Base-by-base conservation (phyloP, 2,113 vertebrate genomes). In the Nerophis lumbriciformis region DNA sequence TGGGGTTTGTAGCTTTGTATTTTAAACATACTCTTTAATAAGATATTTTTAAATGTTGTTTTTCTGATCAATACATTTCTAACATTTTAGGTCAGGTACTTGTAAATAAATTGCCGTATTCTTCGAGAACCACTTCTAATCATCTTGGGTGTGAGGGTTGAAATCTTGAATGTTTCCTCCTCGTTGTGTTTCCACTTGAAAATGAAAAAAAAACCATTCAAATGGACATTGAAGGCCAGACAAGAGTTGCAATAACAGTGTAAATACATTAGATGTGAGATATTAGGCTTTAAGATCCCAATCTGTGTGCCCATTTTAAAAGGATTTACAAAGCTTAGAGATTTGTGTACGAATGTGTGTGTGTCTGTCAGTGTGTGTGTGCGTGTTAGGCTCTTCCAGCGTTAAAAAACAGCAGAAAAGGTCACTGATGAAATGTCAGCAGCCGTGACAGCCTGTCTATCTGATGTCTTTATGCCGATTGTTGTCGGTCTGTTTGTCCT, bases 381-480 rank as follows among this genome's bases (percentile, higher is more conserved):
- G 48, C 60, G 55, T 63, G 61, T 65, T 8, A 8, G 47, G 48
- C 49, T 57, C 56, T 42, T 61, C 55, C 54, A 52, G 55, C 56
- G 45, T 71, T 60, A 28, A 54, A 61, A 53, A 57, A 48, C 58
- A 53, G 36, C 7, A 57, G 61, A 81, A 77, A 28, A 77, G 78
- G 75, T 81, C 75, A 75, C 11, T 70, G 59, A 21, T 72, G 63
- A 81, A 77, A 78, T 78, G 66, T 52, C 75, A 75, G 57, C 57
- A 50, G 62, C 45, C n/a, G n/a, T 8, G 28, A 50, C 54, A 52
- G 52, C 28, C 55, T 48, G 35, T 66, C 55, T 39, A 19, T 49
- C 49, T 52, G 55, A 66, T 35, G 57, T 70, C 52, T 71, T 15
- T 44, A 65, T 64, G 5, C 28, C 21, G 14, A 28, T 9, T 57